Evolutionary conservation across 92 coral and sea anemone species (phyloP).

Genomic region (Ricordea florida): DNA sequence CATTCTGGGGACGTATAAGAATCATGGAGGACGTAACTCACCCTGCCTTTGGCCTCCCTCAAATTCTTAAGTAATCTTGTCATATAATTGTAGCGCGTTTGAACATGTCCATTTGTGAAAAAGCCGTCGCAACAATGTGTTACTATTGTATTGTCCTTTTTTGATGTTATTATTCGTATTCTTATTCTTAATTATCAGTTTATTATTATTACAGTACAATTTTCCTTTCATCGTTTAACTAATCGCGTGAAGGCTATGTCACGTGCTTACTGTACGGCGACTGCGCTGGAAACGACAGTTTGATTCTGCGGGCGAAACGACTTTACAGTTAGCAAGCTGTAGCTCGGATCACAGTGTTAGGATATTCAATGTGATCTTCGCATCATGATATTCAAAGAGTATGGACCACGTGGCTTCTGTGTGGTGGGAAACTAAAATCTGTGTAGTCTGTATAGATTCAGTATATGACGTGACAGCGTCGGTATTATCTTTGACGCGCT

Average conservation of each 20-base stretch:
- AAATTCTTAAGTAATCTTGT: too few species aligned
- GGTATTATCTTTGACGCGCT: too few species aligned
- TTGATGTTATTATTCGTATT: not conserved
- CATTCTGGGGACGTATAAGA: too few species aligned
- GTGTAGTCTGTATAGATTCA: too few species aligned
- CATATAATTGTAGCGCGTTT: too few species aligned
- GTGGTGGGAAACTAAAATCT: too few species aligned
- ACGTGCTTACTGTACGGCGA: conserved; percentile 76
- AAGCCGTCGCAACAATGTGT: too few species aligned
- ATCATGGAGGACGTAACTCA: too few species aligned
- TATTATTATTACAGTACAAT: not conserved
- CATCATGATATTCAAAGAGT: conserved; percentile 6
- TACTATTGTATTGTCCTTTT: not conserved
- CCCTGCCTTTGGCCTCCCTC: too few species aligned
- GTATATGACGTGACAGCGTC: too few species aligned
- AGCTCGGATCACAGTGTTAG: conserved; percentile 84
- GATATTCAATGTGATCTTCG: conserved; percentile 38
- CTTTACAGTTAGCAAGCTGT: conserved; percentile 78
- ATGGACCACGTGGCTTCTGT: not conserved
- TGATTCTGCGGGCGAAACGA: not conserved
- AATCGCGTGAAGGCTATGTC: conserved; percentile 66
- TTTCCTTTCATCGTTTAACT: conserved; percentile 40
- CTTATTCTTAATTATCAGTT: not conserved
- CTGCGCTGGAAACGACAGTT: conserved; percentile 81
- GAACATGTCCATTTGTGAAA: too few species aligned